A percentile compares a stretch with the other conserved stretches of the same genome.
Evolutionary conservation across 2,888 invertebrate genomes (phyloP).

Genomic region (Xanthia icteritia): DNA sequence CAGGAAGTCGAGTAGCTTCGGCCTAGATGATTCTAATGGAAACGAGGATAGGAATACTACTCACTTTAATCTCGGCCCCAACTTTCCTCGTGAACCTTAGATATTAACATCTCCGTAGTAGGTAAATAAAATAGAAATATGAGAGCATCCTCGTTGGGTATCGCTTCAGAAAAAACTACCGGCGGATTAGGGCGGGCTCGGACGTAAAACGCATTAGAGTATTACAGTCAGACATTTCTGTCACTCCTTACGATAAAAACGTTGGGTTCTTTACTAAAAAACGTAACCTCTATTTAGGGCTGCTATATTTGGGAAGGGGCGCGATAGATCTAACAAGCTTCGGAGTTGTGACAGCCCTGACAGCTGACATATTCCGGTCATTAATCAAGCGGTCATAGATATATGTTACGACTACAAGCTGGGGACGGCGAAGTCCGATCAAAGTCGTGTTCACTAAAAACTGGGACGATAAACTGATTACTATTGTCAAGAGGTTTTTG

Average conservation of each 20-base stretch:
- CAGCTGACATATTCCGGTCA: slow-evolving; percentile 88
- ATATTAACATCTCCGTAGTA: slow-evolving; percentile 56
- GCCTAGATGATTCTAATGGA: slow-evolving; percentile 70
- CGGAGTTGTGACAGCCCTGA: slow-evolving; percentile 88
- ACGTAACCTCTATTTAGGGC: slow-evolving; percentile 84
- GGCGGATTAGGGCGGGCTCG: slow-evolving; percentile 59
- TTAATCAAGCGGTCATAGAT: slow-evolving; percentile 87
- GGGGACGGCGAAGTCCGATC: slow-evolving; percentile 73
- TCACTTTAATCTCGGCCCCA: slow-evolving; percentile 64
- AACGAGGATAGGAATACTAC: slow-evolving; percentile 70
- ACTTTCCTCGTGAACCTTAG: slow-evolving; percentile 59
- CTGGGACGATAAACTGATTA: slow-evolving; percentile 62
- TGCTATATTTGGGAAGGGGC: slow-evolving; percentile 81
- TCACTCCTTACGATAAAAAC: slow-evolving; percentile 80
- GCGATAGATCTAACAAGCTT: slow-evolving; percentile 87
- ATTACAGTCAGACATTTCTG: slow-evolving; percentile 79
- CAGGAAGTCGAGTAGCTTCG: slow-evolving; percentile 71
- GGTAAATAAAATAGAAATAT: slow-evolving; percentile 61
- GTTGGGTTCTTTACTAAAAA: slow-evolving; percentile 82
- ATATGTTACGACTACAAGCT: slow-evolving; percentile 78
- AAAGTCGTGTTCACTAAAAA: slow-evolving; percentile 66
- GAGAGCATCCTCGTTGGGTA: slow-evolving; percentile 59
- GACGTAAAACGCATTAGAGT: slow-evolving; percentile 76
- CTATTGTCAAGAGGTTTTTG: slow-evolving; percentile 39
- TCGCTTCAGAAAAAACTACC: slow-evolving; percentile 41